These are phyloP conservation scores for Tenthredo mesomela DNA, from an alignment of 2,888 invertebrate species.

Conservation along the genomic window DNA sequence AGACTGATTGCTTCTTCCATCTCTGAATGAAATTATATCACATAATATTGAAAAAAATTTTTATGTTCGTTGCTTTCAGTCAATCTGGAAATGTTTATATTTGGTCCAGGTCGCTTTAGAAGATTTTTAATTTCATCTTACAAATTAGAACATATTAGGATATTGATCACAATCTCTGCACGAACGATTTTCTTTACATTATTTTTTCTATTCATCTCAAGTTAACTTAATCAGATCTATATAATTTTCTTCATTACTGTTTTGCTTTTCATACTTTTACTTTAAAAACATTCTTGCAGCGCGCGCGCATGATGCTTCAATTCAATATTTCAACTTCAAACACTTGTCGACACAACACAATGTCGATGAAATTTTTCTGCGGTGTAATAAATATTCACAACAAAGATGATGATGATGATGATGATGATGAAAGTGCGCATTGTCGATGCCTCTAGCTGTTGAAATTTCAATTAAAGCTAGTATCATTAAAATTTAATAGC, in stretches of 20 bases:
- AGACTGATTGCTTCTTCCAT: not conserved
- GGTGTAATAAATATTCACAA: not conserved
- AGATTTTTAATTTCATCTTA: not conserved
- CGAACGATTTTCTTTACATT: not conserved
- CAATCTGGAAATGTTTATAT: constrained; percentile 49
- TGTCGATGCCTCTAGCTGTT: not conserved
- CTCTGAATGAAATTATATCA: too few relatives aligned
- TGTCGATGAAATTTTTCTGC: not conserved
- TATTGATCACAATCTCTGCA: not conserved
- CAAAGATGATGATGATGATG: not conserved
- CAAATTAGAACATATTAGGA: not conserved
- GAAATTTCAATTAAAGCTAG: not conserved
- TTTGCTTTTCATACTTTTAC: not conserved
- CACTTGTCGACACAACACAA: not conserved
- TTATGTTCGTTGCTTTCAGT: not conserved
- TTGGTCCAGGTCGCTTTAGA: constrained; percentile 44
- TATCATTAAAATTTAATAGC: not conserved
- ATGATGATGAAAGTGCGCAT: not conserved
- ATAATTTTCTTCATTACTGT: not conserved
- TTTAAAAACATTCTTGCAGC: too few relatives aligned
- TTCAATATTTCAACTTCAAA: not conserved
- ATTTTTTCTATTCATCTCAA: not conserved
- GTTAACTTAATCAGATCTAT: not conserved
- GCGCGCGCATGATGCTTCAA: too few relatives aligned
- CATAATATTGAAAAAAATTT: too few relatives aligned